These are phyloP conservation scores for Disparrhopalites patrizii DNA, from an alignment of 2,888 invertebrate species.

Conservation along the genomic window DNA sequence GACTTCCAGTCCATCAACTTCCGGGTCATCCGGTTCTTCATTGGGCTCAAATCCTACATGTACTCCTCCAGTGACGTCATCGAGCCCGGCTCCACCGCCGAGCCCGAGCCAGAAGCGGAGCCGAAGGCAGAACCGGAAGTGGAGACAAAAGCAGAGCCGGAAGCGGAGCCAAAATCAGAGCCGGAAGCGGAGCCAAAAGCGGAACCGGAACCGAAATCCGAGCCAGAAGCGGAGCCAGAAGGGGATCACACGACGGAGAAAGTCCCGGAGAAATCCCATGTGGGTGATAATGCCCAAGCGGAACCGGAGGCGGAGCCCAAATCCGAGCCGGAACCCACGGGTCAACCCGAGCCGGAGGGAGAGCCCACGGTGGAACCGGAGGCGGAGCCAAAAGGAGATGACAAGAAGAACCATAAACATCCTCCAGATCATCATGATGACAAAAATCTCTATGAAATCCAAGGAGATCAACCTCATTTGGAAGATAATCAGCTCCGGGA, in stretches of 20 bases:
- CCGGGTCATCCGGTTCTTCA: conserved; percentile 61
- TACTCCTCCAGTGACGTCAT: conserved; percentile 9
- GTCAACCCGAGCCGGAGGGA: not conserved
- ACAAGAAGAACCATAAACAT: not conserved
- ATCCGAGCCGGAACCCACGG: not conserved
- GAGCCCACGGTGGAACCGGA: not conserved
- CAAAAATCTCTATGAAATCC: conserved; percentile 1
- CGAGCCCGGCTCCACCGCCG: not conserved
- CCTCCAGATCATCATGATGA: not conserved
- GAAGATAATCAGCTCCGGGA: not conserved
- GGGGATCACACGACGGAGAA: not conserved
- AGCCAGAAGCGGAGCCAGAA: conserved; percentile 2
- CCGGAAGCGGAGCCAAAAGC: not conserved
- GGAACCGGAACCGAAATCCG: not conserved
- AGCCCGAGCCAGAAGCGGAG: not conserved
- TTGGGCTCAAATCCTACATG: conserved; percentile 63
- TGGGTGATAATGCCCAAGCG: too few species aligned
- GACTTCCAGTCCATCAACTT: conserved; percentile 60
- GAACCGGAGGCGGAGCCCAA: not conserved
- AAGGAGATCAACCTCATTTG: not conserved
- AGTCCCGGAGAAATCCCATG: too few species aligned
- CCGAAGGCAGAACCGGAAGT: conserved; percentile 4
- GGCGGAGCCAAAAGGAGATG: not conserved
- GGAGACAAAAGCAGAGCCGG: not conserved
- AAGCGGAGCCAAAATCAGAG: not conserved